Evolutionary conservation across 2,797 vertebrate genomes (phyloP), one percentile per base, ranked within the genome.

Genomic region (Urophycis tenuis): DNA sequence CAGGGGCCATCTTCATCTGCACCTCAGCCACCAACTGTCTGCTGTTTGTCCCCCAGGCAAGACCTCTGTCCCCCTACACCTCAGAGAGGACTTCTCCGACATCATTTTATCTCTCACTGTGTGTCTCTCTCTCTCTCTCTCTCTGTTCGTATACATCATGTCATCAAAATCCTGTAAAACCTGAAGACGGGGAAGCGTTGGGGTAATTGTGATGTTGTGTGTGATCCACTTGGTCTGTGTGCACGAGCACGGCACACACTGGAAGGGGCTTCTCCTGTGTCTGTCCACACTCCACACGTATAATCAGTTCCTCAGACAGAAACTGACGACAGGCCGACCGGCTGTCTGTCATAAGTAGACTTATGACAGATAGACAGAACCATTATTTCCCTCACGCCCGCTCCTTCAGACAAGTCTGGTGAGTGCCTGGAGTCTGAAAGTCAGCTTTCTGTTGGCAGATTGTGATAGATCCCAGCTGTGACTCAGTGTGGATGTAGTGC

Each of bases 31-130:
- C 96, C 82, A 96, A 97, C 93, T 97, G 95, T 88, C 93, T 98
- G 88, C 91, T 99, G 89, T 99, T 98, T 88, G 88, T 98, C 41
- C 98, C 98, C 71, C 97, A 98, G 95, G 96, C 97, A 83, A 67
- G 90, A 86, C 49, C 45, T 49, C 45, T 49, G 45, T 22, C 11
- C 45, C 45, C 45, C 45, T 49, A 15, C 45, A 22, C 3, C 45
- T 49, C 45, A 19, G 5, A 45, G 14, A 45, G 14, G 41, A 45
- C 41, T 19, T 19, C 17, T 49, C 45, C 11, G 5, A 9, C 11
- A 4, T 36, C 35, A 4, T 36, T 36, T 9, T 36, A 4, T 36
- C 35, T 36, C 35, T 36, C 35, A 9, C 36, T 39, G 7, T 9
- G 2, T 49, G 0, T 22, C 1, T 49, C 15, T 49, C 45, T 49